These are phyloP conservation scores for Lithophane semibrunnea DNA, from an alignment of 2,888 invertebrate genomes.

Conservation along the genomic window DNA sequence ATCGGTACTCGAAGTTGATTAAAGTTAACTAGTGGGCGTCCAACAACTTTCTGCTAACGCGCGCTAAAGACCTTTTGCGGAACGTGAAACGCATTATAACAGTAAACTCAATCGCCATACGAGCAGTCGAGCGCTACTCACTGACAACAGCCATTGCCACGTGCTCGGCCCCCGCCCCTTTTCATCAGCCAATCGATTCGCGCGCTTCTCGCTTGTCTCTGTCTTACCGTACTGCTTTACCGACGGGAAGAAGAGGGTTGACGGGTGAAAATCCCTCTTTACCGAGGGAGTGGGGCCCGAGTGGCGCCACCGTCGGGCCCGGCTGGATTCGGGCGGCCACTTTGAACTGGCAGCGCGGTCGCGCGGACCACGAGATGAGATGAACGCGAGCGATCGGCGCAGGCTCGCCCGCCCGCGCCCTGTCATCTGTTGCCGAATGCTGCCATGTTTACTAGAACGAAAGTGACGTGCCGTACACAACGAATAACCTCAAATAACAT, in stretches of 20 bases:
- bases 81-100: conserved; percentile 77
- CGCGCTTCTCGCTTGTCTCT: conserved; percentile 80
- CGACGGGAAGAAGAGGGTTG: conserved; percentile 79
- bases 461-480: conserved; percentile 88
- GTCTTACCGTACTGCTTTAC: conserved; percentile 83
- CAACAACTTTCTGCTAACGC: conserved; percentile 73
- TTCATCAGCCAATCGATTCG: conserved; percentile 87
- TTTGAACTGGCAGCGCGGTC: conserved; percentile 79
- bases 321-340: conserved; percentile 71
- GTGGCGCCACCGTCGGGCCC: conserved; percentile 80
- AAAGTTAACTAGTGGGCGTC: conserved; percentile 53
- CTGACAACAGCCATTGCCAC: conserved; percentile 82
- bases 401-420: conserved; percentile 87
- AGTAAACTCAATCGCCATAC: conserved; percentile 76
- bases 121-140: conserved; percentile 73
- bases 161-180: conserved; percentile 88
- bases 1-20: conserved; percentile 51
- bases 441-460: conserved; percentile 89
- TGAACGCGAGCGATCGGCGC: conserved; percentile 84
- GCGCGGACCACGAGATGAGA: conserved; percentile 83
- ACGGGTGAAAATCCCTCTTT: conserved; percentile 70
- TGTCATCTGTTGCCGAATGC: conserved; percentile 89
- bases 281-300: conserved; percentile 72
- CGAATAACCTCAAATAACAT: conserved; percentile 88
- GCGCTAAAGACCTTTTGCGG: conserved; percentile 73